Base-by-base conservation (phyloP, 1,140 invertebrate genomes). In the Linepithema humile region DNA sequence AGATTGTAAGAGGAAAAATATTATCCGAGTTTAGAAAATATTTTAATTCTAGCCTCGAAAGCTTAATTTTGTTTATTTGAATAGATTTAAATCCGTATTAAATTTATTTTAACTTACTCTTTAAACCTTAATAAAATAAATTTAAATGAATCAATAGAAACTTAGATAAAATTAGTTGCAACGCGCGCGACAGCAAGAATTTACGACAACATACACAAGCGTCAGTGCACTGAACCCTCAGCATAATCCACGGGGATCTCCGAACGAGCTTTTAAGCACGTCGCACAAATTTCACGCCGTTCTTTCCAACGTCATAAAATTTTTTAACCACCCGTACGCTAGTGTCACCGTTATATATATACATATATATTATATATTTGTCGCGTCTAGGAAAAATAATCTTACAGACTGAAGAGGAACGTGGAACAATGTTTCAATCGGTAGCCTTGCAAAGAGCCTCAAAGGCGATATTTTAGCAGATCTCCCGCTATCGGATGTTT, bases 231-330 rank as follows among this genome's bases (percentile, higher is more conserved):
- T 38, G 12, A 75, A 53, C n/a, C 29, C 17, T 1, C n/a, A 1
- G 4, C 17, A 59, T 50, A 50, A 65, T 65, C 17, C 23, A 15
- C 29, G 40, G 38, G n/a, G 45, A 50, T 65, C 59, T 53, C 10
- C 45, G 60, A 65, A 65, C 20, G 60, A 77, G 20, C 32, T 77
- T 50, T 64, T 53, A 78, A 67, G 62, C 48, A 69, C 26, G 32
- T 40, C 50, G 32, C 50, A 20, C 15, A 48, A 23, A 55, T 20
- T 65, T 55, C 48, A 15, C 40, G 6, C 15, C 57, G 40, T 32
- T 20, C 55, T 75, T 60, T 43, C 2, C 7, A 32, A 17, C 23
- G 35, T 70, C 48, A 69, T 70, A 80, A 70, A 80, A 69, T 80
- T 80, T 80, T 26, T 43, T 70, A 77, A 20, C 32, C 40, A 48